These are phyloP conservation scores for Drosophila falleni DNA, from an alignment of 2,888 invertebrate genomes.

Conservation along the genomic window DNA sequence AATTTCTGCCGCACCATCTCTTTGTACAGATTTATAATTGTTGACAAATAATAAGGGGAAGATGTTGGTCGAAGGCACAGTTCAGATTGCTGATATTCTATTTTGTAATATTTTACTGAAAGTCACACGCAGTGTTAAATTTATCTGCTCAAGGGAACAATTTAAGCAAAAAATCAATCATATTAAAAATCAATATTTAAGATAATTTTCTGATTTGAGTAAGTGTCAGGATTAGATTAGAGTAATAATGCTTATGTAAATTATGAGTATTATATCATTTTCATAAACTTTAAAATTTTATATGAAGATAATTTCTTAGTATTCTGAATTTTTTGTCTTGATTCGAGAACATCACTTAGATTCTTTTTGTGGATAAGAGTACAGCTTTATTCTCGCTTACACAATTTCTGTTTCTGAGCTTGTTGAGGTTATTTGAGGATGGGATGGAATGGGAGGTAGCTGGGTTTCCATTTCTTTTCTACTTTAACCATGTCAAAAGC, in stretches of 20 bases:
- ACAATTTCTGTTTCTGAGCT: neutral
- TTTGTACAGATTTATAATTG: slow-evolving; percentile 64
- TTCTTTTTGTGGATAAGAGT: neutral
- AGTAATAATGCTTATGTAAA: too few species aligned
- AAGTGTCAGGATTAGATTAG: too few species aligned
- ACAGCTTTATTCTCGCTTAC: neutral
- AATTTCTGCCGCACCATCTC: slow-evolving; percentile 23
- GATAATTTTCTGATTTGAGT: too few species aligned
- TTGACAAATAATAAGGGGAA: slow-evolving; percentile 13
- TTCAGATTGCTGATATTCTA: neutral
- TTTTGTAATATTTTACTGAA: slow-evolving; percentile 7
- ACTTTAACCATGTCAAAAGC: slow-evolving; percentile 53
- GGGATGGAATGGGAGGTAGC: neutral
- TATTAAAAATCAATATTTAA: too few species aligned
- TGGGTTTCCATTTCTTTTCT: slow-evolving; percentile 6
- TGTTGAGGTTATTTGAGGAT: neutral
- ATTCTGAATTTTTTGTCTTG: neutral
- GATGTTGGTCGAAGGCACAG: neutral
- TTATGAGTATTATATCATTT: too few species aligned
- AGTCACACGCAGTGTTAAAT: slow-evolving; percentile 12
- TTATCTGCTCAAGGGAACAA: neutral
- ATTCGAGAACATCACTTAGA: neutral
- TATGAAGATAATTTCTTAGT: neutral
- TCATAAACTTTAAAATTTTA: too few species aligned
- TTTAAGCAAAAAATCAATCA: too few species aligned